A percentile compares a stretch with the other conserved stretches of the same genome.
Conservation (phyloP, 2,797 vertebrate species). For the Streptopelia turtur region DNA sequence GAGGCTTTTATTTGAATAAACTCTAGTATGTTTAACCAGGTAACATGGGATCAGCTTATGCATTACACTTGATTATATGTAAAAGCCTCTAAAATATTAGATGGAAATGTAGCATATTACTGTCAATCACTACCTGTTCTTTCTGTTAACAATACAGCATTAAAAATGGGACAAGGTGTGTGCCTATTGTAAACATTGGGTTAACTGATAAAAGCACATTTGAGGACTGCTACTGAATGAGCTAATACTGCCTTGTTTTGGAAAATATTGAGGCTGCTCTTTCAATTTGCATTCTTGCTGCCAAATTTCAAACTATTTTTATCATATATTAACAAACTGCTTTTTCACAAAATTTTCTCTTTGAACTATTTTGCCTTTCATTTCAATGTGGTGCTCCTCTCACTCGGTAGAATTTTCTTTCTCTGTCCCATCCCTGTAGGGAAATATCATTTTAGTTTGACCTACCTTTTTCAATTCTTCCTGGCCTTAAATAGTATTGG, state of each 20-base stretch:
- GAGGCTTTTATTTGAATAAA: background rate
- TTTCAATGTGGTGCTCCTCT: background rate
- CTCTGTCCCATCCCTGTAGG: background rate
- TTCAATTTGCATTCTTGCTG: background rate
- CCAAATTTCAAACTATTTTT: background rate
- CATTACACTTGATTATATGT: background rate
- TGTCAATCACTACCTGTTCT: background rate
- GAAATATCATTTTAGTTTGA: background rate
- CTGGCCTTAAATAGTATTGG: background rate
- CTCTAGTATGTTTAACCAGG: background rate
- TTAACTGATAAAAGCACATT: background rate
- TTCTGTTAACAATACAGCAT: background rate
- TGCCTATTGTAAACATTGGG: background rate
- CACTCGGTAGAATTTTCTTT: background rate
- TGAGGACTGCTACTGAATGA: background rate
- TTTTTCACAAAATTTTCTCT: background rate
- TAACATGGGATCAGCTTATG: background rate
- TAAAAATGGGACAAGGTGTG: background rate
- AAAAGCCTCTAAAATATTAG: background rate
- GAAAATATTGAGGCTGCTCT: background rate
- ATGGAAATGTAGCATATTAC: background rate
- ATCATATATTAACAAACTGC: background rate
- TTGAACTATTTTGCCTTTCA: background rate
- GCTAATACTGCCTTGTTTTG: background rate
- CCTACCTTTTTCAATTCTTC: background rate